Evolutionary conservation across 2,888 invertebrate genomes (phyloP), one percentile per base, ranked within the genome.

Genomic region (Stramonita haemastoma): DNA sequence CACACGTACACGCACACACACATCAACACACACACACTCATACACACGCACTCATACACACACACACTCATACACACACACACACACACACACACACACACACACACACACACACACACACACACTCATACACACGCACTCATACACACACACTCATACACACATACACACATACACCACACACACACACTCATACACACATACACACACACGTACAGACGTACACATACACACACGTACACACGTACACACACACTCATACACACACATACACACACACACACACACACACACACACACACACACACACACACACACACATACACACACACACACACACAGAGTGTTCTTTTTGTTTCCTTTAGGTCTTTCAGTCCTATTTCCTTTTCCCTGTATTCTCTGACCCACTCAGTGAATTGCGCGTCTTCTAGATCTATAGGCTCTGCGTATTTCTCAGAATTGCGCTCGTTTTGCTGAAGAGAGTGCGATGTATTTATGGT

Each of bases 211-310:
- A 79, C 79, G 32, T 32, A 79, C 32, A 79, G 32, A 79, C 29
- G 32, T 19, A 81, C 81, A 81, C 5, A 19, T 29, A 36, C 11
- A 81, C 81, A 81, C 34, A 81, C 36, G 19, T 22, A 36, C 81
- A 36, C 11, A 81, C 36, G 36, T 19, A 19, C 2, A 8, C 36
- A 81, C 34, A 81, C 22, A 81, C 34, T 36, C 81, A 36, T 17
- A 81, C 34, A 36, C 11, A 81, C 36, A 36, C 36, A 6, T 19
- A 36, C 81, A 29, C 32, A 32, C 77, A 79, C 77, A 32, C 77
- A 79, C 77, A 32, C 77, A 79, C 77, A 32, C 77, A 79, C 77
- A 79, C 77, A 79, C 77, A 79, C 77, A 79, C 32, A 32, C 77
- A 79, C 77, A 32, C 77, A 79, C 77, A 32, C 77, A 79, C 77